phyloP scores from a whole-genome alignment of 2,888 invertebrate species.

The Nomada goodeniana region DNA sequence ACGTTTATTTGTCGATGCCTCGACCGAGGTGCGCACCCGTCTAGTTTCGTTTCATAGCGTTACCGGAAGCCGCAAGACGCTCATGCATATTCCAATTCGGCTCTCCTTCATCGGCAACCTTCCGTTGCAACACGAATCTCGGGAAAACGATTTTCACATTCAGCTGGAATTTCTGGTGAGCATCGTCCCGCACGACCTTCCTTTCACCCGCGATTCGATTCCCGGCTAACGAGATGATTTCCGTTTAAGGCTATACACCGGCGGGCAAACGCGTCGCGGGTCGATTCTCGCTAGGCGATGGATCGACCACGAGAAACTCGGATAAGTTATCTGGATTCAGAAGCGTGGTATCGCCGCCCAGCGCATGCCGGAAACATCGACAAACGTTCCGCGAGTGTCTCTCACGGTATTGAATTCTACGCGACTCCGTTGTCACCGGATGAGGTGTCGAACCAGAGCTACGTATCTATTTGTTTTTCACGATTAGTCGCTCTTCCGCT shows the following conservation, averaged over 20 bases:
- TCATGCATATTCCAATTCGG: not conserved
- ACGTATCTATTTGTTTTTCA: slow-evolving; percentile 20
- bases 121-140: not conserved
- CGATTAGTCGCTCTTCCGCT: slow-evolving; percentile 9
- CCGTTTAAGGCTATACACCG: slow-evolving; percentile 46
- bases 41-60: not conserved
- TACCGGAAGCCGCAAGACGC: not conserved
- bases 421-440: slow-evolving; percentile 4
- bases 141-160: slow-evolving; percentile 3
- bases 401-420: slow-evolving; percentile 25
- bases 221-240: slow-evolving; percentile 19
- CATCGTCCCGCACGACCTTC: slow-evolving; percentile 28
- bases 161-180: slow-evolving; percentile 19
- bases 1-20: not conserved
- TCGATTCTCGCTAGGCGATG: slow-evolving; percentile 41
- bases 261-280: not conserved
- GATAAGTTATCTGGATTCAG: not conserved
- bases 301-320: slow-evolving; percentile 25
- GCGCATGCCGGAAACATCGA: not conserved
- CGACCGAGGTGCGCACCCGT: not conserved
- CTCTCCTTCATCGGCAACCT: slow-evolving; percentile 5
- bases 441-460: not conserved
- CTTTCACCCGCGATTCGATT: slow-evolving; percentile 57
- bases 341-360: not conserved
- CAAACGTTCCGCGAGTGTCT: slow-evolving; percentile 10